Percentiles rank a stretch among this genome's conserved stretches.
Conservation (phyloP, 2,797 vertebrate species). For the Trematomus bernacchii region DNA sequence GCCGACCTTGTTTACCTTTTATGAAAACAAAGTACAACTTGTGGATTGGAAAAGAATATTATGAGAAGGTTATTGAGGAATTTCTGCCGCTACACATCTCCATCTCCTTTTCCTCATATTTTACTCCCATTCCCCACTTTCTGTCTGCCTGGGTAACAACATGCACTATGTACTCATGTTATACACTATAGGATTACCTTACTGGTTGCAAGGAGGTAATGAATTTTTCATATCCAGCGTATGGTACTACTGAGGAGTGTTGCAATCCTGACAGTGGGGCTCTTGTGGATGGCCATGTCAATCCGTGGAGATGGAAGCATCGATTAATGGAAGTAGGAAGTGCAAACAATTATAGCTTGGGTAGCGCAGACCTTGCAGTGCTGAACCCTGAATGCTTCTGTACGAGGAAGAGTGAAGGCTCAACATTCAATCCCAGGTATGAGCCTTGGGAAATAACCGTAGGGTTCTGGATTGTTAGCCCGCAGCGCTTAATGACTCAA, state of each 20-base stretch:
- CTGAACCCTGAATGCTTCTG: constrained; percentile 20
- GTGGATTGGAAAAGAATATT: constrained; percentile 19
- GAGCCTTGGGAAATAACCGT: constrained; percentile 37
- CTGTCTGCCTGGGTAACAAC: constrained; percentile 43
- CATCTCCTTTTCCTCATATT: constrained; percentile 21
- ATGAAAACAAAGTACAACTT: constrained; percentile 1
- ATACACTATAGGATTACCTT: constrained; percentile 18
- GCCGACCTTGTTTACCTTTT: constrained; percentile 32
- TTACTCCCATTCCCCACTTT: constrained; percentile 37
- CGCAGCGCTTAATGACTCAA: constrained; percentile 21
- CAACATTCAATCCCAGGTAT: constrained; percentile 37
- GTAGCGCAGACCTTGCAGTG: constrained; percentile 8
- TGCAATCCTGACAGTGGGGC: constrained; percentile 60
- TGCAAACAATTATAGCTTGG: constrained; percentile 55
- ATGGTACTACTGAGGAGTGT: constrained; percentile 43
- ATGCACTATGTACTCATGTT: constrained; percentile 16
- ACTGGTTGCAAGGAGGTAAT: constrained; percentile 58
- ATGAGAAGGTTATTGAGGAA: constrained; percentile 47
- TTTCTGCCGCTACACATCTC: constrained; percentile 35
- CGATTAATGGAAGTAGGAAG: constrained; percentile 64
- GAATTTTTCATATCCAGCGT: constrained; percentile 65
- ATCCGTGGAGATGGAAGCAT: constrained; percentile 58
- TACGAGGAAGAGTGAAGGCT: constrained; percentile 35
- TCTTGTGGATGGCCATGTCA: constrained; percentile 61
- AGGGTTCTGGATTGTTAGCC: constrained; percentile 22